These are phyloP conservation scores for Synergus gifuensis DNA, from an alignment of 2,888 invertebrate species.

Conservation along the genomic window DNA sequence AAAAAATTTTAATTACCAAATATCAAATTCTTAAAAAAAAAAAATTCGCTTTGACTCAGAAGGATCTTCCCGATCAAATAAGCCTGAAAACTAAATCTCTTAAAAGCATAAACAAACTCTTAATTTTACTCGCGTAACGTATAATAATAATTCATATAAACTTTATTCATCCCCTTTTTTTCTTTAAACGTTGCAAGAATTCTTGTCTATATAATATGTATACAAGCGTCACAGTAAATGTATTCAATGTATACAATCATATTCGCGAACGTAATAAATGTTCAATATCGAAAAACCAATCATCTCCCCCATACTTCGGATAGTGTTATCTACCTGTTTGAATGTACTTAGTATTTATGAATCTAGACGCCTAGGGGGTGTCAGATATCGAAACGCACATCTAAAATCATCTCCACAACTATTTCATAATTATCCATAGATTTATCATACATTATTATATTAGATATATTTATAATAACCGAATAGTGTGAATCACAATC, in stretches of 20 bases:
- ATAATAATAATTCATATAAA: conserved; percentile 75
- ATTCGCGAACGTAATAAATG: conserved; percentile 21
- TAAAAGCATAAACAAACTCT: conserved; percentile 75
- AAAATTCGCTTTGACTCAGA: conserved; percentile 65
- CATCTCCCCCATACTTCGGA: conserved; percentile 55
- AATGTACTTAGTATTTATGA: conserved; percentile 66
- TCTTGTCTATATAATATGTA: conserved; percentile 51
- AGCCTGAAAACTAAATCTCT: conserved; percentile 72
- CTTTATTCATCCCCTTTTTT: conserved; percentile 70
- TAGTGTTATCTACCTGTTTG: conserved; percentile 63
- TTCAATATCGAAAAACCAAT: conserved; percentile 33
- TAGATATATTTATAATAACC: conserved; percentile 55
- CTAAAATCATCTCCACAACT: conserved; percentile 59
- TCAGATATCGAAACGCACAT: conserved; percentile 57
- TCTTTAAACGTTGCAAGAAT: conserved; percentile 47
- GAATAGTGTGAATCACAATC: conserved; percentile 53
- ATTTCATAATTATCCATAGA: conserved; percentile 58
- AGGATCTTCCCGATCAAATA: conserved; percentile 64
- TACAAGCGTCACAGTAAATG: conserved; percentile 66
- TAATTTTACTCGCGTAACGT: conserved; percentile 71
- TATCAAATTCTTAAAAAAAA: background rate
- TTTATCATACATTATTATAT: conserved; percentile 66
- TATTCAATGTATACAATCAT: conserved; percentile 43
- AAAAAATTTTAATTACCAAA: conserved; percentile 31
- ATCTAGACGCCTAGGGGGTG: conserved; percentile 67